phyloP scores from a whole-genome alignment of 1,140 invertebrate genomes.

The Apis laboriosa region DNA sequence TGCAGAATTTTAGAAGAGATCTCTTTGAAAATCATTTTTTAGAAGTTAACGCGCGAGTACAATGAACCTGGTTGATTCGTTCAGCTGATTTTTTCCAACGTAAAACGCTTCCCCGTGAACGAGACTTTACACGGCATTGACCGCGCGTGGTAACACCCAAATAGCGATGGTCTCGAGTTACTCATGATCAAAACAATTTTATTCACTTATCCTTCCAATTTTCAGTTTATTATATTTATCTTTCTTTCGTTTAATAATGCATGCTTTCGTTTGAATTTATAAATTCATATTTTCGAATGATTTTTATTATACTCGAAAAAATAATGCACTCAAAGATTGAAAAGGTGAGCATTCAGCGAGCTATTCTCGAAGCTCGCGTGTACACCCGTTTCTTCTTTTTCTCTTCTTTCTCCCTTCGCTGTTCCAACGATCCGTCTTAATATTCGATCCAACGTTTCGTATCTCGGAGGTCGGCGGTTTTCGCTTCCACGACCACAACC shows the following conservation, averaged over 20 bases:
- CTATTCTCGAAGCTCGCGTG: conserved; percentile 13
- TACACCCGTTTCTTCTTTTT: conserved; percentile 18
- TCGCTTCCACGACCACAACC: conserved; percentile 16
- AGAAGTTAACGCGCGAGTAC: background rate
- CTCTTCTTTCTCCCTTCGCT: conserved; percentile 23
- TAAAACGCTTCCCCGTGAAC: conserved; percentile 24
- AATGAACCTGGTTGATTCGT: background rate
- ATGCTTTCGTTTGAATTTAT: too few relatives aligned
- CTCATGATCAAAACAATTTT: background rate
- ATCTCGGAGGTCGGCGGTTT: conserved; percentile 37
- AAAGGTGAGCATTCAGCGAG: background rate
- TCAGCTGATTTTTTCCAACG: background rate
- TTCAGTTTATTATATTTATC: too few relatives aligned
- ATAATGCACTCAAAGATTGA: background rate
- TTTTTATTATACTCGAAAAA: background rate
- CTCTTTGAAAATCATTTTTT: background rate
- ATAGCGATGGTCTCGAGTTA: conserved; percentile 7
- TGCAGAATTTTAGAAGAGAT: background rate
- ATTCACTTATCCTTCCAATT: background rate
- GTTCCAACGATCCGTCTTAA: conserved; percentile 42
- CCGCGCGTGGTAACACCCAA: conserved; percentile 24
- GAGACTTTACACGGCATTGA: conserved; percentile 43
- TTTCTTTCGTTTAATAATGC: too few relatives aligned
- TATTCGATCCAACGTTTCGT: conserved; percentile 50
- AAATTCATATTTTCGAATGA: too few relatives aligned